Evolutionary conservation across 2,113 vertebrate genomes (phyloP).

Genomic region (Gymnarchus niloticus): DNA sequence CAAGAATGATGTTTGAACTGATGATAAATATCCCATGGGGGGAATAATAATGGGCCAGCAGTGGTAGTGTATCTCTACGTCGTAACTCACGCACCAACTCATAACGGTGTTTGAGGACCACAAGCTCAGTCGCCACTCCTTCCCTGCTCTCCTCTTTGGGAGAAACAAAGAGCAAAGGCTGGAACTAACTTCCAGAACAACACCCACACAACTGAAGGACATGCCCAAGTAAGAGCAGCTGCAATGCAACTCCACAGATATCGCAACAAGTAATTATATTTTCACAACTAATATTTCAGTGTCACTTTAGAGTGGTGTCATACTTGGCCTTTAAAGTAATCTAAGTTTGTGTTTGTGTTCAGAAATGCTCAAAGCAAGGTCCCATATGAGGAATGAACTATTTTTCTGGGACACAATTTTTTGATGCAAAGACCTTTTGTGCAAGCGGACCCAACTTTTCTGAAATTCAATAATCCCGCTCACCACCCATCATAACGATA

Average conservation of each 20-base stretch:
- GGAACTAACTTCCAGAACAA: too few relatives aligned
- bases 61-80: constrained; percentile 26
- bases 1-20: constrained; percentile 36
- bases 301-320: not conserved
- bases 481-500: not conserved
- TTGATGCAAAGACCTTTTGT: not conserved
- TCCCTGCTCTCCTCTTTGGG: constrained; percentile 18
- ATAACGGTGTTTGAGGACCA: too few relatives aligned
- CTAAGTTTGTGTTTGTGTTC: not conserved
- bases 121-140: too few relatives aligned
- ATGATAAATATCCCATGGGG: constrained; percentile 47
- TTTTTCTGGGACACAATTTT: not conserved
- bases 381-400: not conserved
- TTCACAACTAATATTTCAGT: not conserved
- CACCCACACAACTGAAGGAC: too few relatives aligned
- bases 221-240: too few relatives aligned
- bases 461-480: not conserved
- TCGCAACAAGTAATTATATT: not conserved
- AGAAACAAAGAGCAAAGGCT: too few relatives aligned
- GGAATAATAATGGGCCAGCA: constrained; percentile 34
- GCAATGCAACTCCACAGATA: not conserved
- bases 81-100: not conserved
- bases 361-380: not conserved
- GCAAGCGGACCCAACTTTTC: not conserved
- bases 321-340: not conserved